Conservation (phyloP, 92 coral and sea anemone genomes). For the Chrysogorgia sp. region DNA sequence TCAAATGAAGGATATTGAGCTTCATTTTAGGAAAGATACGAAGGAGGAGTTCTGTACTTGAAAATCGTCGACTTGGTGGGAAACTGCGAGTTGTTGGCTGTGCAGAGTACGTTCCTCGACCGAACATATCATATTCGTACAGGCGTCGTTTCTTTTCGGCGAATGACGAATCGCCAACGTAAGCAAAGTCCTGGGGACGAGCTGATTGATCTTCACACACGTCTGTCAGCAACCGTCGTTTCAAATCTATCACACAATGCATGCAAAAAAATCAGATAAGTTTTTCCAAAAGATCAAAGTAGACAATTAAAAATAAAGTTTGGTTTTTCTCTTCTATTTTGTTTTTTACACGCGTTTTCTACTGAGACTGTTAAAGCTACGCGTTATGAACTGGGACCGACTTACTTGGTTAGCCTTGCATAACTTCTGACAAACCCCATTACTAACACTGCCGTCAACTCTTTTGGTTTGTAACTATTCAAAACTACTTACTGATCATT, state of each 20-base stretch:
- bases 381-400: too few relatives aligned
- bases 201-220: slow-evolving; percentile 4
- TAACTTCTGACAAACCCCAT: too few relatives aligned
- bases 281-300: neutral
- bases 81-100: slow-evolving; percentile 47
- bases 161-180: slow-evolving; percentile 19
- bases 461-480: too few relatives aligned
- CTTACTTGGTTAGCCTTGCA: too few relatives aligned
- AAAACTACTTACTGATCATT: too few relatives aligned
- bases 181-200: slow-evolving; percentile 30
- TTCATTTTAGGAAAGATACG: slow-evolving; percentile 95
- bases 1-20: slow-evolving; percentile 85
- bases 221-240: slow-evolving; percentile 32
- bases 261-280: slow-evolving; percentile 2
- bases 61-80: slow-evolving; percentile 72
- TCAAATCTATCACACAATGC: slow-evolving; percentile 3
- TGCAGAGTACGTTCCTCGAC: slow-evolving; percentile 27
- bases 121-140: slow-evolving; percentile 62
- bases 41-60: slow-evolving; percentile 87
- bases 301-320: too few relatives aligned
- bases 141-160: slow-evolving; percentile 73
- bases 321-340: too few relatives aligned
- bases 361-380: too few relatives aligned
- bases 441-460: too few relatives aligned
- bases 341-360: too few relatives aligned